A percentile compares a stretch with the other conserved stretches of the same genome.
Conservation (phyloP, 2,113 vertebrate species). For the Cromileptes altivelis region DNA sequence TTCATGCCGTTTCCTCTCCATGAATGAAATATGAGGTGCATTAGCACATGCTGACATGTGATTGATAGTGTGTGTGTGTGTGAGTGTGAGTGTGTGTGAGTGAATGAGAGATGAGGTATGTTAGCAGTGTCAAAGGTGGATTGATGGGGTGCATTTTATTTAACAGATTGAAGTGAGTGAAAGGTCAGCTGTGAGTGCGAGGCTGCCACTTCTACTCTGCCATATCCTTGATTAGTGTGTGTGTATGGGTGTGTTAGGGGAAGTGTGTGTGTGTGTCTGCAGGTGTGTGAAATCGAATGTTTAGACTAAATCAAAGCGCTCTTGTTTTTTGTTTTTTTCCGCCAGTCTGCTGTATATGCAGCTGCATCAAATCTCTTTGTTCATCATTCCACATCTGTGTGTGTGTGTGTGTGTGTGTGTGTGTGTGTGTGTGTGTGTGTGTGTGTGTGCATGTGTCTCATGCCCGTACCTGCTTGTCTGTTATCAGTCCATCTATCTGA, state of each 20-base stretch:
- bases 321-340: constrained; percentile 25
- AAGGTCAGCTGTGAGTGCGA: constrained; percentile 60
- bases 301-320: constrained; percentile 58
- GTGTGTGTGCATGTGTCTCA: constrained; percentile 45
- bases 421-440: constrained; percentile 14
- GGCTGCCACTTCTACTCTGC: constrained; percentile 37
- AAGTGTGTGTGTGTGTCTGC: constrained; percentile 31
- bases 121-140: constrained; percentile 50
- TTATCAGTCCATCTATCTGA: constrained; percentile 65
- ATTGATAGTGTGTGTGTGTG: constrained; percentile 53
- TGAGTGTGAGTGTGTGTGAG: constrained; percentile 21
- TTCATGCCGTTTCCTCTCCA: constrained; percentile 53
- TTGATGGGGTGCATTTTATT: constrained; percentile 76
- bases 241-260: constrained; percentile 17
- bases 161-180: constrained; percentile 71
- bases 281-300: constrained; percentile 44
- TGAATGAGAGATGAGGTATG: constrained; percentile 49
- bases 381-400: constrained; percentile 32
- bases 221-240: constrained; percentile 64
- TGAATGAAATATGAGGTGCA: constrained; percentile 75
- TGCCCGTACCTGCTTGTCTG: constrained; percentile 57
- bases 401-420: constrained; percentile 39
- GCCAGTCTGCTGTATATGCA: constrained; percentile 38
- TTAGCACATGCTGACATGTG: constrained; percentile 54
- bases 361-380: constrained; percentile 50